Evolutionary conservation across 2,113 vertebrate species (phyloP).

Genomic region (Pluvianellus socialis): DNA sequence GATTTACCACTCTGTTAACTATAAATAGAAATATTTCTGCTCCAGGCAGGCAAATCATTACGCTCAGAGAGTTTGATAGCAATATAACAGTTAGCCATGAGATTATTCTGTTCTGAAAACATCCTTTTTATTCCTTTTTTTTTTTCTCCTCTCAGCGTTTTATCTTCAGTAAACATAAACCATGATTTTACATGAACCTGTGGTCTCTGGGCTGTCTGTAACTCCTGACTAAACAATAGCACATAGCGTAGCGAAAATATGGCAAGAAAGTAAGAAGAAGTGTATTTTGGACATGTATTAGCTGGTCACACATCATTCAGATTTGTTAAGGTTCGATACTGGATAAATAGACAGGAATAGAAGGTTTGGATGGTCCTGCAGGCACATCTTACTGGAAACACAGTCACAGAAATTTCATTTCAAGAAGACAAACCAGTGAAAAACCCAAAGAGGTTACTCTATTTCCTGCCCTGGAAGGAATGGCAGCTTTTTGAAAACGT

Average conservation of each 20-base stretch:
- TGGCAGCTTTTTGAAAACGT: slow-evolving; percentile 17
- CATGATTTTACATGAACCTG: background rate
- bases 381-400: background rate
- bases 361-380: background rate
- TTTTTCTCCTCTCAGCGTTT: background rate
- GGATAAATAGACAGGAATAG: background rate
- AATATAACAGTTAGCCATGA: background rate
- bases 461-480: slow-evolving; percentile 1
- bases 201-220: background rate
- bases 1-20: background rate
- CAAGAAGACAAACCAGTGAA: background rate
- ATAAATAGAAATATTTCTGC: slow-evolving; percentile 10
- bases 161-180: background rate
- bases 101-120: background rate
- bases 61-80: background rate
- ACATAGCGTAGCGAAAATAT: background rate
- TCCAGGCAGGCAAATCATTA: background rate
- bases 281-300: background rate
- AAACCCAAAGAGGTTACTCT: background rate
- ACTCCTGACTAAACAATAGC: background rate
- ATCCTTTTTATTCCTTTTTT: background rate
- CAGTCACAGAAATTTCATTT: slow-evolving; percentile 5
- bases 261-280: background rate
- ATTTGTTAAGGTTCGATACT: background rate
- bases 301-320: background rate